These are phyloP conservation scores for Terrapene triunguis DNA, from an alignment of 2,113 vertebrate species.

Conservation along the genomic window DNA sequence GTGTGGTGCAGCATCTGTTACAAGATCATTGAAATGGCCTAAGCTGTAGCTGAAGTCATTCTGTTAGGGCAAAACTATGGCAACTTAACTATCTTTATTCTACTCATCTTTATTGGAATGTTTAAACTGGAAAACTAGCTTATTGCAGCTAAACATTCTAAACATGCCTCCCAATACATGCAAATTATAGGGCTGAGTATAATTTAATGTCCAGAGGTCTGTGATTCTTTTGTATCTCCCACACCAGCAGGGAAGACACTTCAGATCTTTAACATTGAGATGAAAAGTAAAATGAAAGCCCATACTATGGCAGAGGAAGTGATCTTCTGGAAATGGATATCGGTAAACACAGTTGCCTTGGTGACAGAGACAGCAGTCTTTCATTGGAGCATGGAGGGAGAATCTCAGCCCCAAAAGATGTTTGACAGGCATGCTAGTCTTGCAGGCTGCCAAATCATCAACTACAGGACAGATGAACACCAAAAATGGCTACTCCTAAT, in stretches of 20 bases:
- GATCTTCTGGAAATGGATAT: constrained; percentile 97
- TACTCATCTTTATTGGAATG: not conserved
- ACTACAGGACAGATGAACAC: constrained; percentile 91
- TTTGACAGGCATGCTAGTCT: constrained; percentile 93
- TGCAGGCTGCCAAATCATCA: constrained; percentile 92
- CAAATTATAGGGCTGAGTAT: not conserved
- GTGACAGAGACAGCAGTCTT: constrained; percentile 91
- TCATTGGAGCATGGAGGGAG: constrained; percentile 96
- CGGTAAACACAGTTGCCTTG: constrained; percentile 90
- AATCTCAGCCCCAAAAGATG: constrained; percentile 91
- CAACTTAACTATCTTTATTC: not conserved
- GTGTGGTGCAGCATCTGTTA: not conserved
- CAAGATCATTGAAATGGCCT: not conserved
- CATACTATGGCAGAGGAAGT: constrained; percentile 93
- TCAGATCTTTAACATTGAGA: constrained; percentile 97
- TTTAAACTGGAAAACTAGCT: not conserved
- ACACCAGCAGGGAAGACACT: constrained; percentile 91
- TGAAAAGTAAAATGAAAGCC: constrained; percentile 96
- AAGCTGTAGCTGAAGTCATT: too few species aligned
- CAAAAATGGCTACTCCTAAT: constrained; percentile 94
- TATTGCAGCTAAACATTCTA: not conserved
- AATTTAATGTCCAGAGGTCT: constrained; percentile 7
- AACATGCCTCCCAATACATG: not conserved
- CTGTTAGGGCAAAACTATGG: too few species aligned
- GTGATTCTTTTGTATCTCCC: constrained; percentile 58